Conservation (phyloP, 2,888 invertebrate species). For the Microchrysa polita region DNA sequence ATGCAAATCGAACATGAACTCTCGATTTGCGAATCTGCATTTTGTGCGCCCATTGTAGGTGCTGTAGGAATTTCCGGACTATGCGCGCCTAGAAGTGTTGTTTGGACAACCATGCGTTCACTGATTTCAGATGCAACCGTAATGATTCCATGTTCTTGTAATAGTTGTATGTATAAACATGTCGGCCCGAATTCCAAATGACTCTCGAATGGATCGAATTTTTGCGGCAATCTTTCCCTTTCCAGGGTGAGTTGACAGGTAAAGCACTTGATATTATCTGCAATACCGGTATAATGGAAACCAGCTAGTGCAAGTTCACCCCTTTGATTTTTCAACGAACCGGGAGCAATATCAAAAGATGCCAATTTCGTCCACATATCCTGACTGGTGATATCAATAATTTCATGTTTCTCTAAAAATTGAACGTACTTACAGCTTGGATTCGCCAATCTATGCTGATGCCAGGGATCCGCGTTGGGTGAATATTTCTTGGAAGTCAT, state of each 20-base stretch:
- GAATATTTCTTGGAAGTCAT: background rate
- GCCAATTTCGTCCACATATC: background rate
- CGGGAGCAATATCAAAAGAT: background rate
- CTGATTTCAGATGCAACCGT: too few species aligned
- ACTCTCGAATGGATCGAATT: too few species aligned
- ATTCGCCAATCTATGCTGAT: background rate
- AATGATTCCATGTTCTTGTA: too few species aligned
- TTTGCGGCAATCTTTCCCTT: too few species aligned
- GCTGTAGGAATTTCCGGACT: too few species aligned
- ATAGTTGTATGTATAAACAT: too few species aligned
- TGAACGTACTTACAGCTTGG: background rate
- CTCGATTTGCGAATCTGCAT: too few species aligned
- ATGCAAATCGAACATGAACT: too few species aligned
- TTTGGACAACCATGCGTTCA: too few species aligned
- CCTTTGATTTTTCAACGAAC: background rate
- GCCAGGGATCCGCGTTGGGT: background rate
- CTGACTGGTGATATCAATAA: background rate
- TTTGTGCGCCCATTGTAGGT: too few species aligned
- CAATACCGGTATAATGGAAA: background rate
- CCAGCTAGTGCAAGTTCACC: background rate
- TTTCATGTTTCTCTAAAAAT: background rate
- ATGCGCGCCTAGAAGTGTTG: too few species aligned
- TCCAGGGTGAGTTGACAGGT: background rate
- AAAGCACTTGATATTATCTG: background rate
- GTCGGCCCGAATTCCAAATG: too few species aligned